Percentiles rank a stretch among this genome's conserved stretches.
phyloP scores from a whole-genome alignment of 2,797 vertebrate genomes.

The Malacoctenus gilli region DNA sequence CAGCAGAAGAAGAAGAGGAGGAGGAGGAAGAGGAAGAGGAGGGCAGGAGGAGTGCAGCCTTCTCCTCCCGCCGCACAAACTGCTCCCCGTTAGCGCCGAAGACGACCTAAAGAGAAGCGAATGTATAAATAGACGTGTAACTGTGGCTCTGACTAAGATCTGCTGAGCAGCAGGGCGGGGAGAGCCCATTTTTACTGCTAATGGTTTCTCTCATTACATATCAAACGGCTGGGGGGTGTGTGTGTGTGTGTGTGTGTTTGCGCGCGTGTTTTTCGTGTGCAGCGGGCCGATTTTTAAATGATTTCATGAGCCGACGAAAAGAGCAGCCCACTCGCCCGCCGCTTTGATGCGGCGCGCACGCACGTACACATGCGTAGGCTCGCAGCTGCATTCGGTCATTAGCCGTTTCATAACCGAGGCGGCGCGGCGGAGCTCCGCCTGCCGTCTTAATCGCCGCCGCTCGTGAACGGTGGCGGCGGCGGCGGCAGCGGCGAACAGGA shows the following conservation, averaged over 20 bases:
- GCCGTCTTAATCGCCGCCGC: constrained; percentile 28
- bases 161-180: constrained; percentile 65
- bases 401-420: constrained; percentile 27
- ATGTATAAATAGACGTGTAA: constrained; percentile 77
- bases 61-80: constrained; percentile 63
- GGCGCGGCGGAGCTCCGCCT: constrained; percentile 11
- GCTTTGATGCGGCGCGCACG: constrained; percentile 32
- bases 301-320: constrained; percentile 73
- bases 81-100: constrained; percentile 59
- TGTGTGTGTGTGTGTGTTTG: constrained; percentile 26
- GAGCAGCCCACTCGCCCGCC: constrained; percentile 48
- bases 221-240: constrained; percentile 67
- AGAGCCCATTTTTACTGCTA: constrained; percentile 76
- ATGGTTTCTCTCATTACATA: constrained; percentile 82
- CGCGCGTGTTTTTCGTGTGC: constrained; percentile 17
- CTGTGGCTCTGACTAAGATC: constrained; percentile 66
- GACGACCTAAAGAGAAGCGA: constrained; percentile 60
- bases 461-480: no score
- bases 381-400: constrained; percentile 38
- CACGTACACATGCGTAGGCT: not conserved
- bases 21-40: constrained; percentile 47
- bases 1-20: constrained; percentile 39
- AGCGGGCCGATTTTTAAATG: constrained; percentile 66
- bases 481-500: constrained; percentile 16
- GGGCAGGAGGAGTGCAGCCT: constrained; percentile 67